Evolutionary conservation across 2,797 vertebrate species (phyloP).

Genomic region (Emydoidea blandingii): DNA sequence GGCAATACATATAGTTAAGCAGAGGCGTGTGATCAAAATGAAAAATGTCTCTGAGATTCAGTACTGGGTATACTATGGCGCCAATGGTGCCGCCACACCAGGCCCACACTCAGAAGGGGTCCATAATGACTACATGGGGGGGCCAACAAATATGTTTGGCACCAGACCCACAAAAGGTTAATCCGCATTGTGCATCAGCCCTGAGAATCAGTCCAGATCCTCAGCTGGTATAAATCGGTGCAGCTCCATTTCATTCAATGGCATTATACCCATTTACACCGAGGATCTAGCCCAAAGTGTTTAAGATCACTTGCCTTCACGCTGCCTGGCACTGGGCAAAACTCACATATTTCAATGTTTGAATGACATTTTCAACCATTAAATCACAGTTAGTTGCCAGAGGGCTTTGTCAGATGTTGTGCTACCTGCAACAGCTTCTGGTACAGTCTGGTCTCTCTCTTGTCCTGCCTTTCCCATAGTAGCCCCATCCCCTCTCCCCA

Average conservation of each 20-base stretch:
- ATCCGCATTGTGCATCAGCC: neutral
- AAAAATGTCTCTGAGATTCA: too few relatives aligned
- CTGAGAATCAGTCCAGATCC: neutral
- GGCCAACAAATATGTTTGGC: too few relatives aligned
- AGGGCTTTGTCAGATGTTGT: neutral
- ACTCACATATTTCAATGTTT: neutral
- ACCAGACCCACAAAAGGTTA: too few relatives aligned
- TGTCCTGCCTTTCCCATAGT: neutral
- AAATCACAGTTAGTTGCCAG: neutral
- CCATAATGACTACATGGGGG: too few relatives aligned
- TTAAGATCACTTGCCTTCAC: neutral
- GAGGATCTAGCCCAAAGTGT: neutral
- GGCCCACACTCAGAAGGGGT: too few relatives aligned
- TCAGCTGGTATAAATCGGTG: neutral
- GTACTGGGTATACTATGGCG: too few relatives aligned
- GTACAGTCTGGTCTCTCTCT: neutral
- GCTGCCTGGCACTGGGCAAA: neutral
- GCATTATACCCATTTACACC: neutral
- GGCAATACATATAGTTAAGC: too few relatives aligned
- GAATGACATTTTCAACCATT: neutral
- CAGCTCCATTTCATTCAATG: neutral
- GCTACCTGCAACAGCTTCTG: neutral
- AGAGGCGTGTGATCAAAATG: too few relatives aligned
- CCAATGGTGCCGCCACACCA: too few relatives aligned
- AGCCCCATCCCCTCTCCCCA: neutral